phyloP scores from a whole-genome alignment of 2,797 vertebrate genomes.

The Meda fulgida region DNA sequence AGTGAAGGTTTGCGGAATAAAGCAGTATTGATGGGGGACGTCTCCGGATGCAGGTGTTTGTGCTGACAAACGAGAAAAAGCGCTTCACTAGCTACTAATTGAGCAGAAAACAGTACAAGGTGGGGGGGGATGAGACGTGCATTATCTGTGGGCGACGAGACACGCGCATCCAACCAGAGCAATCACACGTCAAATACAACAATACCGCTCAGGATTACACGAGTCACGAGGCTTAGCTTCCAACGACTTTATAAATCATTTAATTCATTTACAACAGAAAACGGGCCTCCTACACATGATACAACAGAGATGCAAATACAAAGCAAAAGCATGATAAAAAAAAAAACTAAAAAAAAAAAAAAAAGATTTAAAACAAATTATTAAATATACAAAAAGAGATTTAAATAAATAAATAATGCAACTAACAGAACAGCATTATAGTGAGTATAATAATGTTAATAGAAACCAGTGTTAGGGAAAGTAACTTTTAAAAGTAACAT shows the following conservation, averaged over 20 bases:
- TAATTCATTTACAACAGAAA: not conserved
- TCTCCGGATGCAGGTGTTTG: constrained; percentile 88
- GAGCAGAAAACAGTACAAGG: constrained; percentile 83
- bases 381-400: no score
- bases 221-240: not conserved
- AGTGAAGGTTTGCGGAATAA: constrained; percentile 82
- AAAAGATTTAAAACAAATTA: no score
- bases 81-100: constrained; percentile 86
- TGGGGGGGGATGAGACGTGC: constrained; percentile 66
- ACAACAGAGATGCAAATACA: not conserved
- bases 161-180: constrained; percentile 84
- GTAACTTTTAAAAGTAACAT: no score
- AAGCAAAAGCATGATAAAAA: not conserved
- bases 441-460: no score
- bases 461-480: no score
- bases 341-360: no score
- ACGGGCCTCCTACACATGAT: no score
- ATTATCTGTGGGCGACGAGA: constrained; percentile 87
- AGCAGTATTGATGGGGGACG: constrained; percentile 84
- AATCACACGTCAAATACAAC: constrained; percentile 76
- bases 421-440: no score
- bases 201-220: constrained; percentile 58
- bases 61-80: constrained; percentile 84
- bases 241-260: not conserved
- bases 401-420: no score